Base-by-base conservation (phyloP, 2,888 invertebrate genomes). In the Strigamia maritima region DNA sequence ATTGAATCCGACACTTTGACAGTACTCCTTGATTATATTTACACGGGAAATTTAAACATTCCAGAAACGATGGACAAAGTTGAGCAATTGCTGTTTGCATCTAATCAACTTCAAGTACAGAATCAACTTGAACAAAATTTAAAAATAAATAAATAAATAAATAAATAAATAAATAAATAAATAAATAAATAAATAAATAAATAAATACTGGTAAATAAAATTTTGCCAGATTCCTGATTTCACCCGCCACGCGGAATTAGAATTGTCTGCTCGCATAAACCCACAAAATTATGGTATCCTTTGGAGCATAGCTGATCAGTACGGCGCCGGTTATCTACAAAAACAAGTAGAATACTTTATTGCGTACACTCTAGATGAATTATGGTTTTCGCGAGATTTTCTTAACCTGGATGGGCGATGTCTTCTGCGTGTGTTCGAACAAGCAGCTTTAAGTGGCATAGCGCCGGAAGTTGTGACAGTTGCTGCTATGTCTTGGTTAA, bases 321-420 rank as follows among this genome's bases (percentile, higher is more conserved):
- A 40, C 26, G 44, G 28, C 77, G 40, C n/a, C 77, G 14, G 10
- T 1, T 38, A 77, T n/a, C 24, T 77, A 19, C 44, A 77, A n/a
- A 38, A 77, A 26, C 77, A 77, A 44, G 38, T 77, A 2, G 44
- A 77, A 44, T 40, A 12, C 10, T 77, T 77, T 14, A 44, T 77
- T 7, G 77, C 77, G 6, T 26, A 22, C 7, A 22, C 22, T 24
- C 14, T 77, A 24, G 77, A 77, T 2, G 49, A 77, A 22, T 44
- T 77, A n/a, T 77, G 77, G 77, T 44, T 38, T 24, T 77, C 44
- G 65, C 24, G 28, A 26, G 65, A 65, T 65, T 65, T 65, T 65
- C 26, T 65, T 2, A 12, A 10, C 8, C 16, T 65, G 10, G 65
- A 28, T 10, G 26, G 65, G 2, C 24, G 28, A 10, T 65, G 65